Evolutionary conservation across 2,797 vertebrate genomes (phyloP), one percentile per base, ranked within the genome.

Genomic region (Tiaroga cobitis): DNA sequence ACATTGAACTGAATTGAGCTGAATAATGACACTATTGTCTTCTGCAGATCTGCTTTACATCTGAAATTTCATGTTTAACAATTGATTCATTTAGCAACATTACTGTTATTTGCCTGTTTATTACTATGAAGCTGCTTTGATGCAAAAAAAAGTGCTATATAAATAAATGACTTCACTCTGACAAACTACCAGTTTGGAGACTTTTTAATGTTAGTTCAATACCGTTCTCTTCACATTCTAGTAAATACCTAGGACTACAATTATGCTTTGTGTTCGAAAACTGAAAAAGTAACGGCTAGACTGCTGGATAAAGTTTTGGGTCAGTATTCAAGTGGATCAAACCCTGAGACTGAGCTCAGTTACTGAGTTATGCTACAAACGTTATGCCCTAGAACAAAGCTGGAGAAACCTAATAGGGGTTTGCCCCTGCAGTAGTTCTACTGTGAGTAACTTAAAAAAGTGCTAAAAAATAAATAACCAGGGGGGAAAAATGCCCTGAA

Each of bases 331-430:
- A 78, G 16, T 59, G 13, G 34, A 59, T 63, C 37, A 61, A 39
- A 39, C 34, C 24, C 19, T 39, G 19, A 78, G 56, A 26, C 9
- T 43, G 5, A 21, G 15, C 37, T 63, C 37, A 63, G 26, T 34
- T 46, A 39, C n/a, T 79, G 26, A 46, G n/a, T 65, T 46, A 46
- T 3, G 0, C 18, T 80, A 80, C 11, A 65, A 65, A 65, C 65
- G 18, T 24, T 67, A 49, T 80, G n/a, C 26, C 77, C 61, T 80
- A 65, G 59, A 80, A 39, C 56, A 67, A 3, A 49, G 41, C 59
- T 24, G 41, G 24, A 65, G 41, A 79, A 46, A 65, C 26, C 26
- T 65, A 79, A 79, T 41, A 43, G 37, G n/a, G 37, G 5, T 41
- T 78, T 78, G 15, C 37, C 76, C 67, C n/a, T 41, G 37, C n/a